Percentiles rank a stretch among this genome's conserved stretches.
Conservation (phyloP, 53 echinoderm and acorn worm species). For the Hippasteria phrygiana region DNA sequence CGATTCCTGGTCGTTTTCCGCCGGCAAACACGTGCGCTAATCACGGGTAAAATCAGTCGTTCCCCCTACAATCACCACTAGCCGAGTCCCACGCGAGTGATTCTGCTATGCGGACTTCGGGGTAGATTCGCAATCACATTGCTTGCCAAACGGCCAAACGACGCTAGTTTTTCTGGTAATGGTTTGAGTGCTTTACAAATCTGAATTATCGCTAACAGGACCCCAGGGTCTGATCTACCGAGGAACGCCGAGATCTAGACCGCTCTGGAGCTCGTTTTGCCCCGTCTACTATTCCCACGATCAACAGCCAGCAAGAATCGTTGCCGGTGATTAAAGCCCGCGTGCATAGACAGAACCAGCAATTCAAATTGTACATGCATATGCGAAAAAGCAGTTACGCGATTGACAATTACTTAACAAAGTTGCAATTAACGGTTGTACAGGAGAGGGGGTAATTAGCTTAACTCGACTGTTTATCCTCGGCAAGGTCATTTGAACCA, state of each 20-base stretch:
- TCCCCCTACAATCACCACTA: constrained; percentile 17
- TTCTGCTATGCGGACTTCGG: not conserved
- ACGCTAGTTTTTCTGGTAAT: constrained; percentile 35
- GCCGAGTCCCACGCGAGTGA: constrained; percentile 30
- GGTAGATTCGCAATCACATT: constrained; percentile 17
- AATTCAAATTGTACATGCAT: not conserved
- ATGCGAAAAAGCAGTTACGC: constrained; percentile 20
- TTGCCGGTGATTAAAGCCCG: constrained; percentile 15
- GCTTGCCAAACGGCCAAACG: constrained; percentile 22
- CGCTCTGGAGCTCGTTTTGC: constrained; percentile 32
- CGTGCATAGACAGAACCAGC: constrained; percentile 5
- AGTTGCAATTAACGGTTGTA: constrained; percentile 9
- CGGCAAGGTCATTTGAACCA: constrained; percentile 12
- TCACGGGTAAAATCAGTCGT: constrained; percentile 52
- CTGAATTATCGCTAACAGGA: constrained; percentile 51
- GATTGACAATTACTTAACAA: constrained; percentile 40
- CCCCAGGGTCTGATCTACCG: constrained; percentile 37
- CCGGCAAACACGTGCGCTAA: constrained; percentile 27
- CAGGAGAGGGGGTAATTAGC: not conserved
- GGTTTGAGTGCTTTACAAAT: constrained; percentile 66
- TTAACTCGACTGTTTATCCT: not conserved
- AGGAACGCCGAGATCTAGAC: constrained; percentile 22
- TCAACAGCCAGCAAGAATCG: constrained; percentile 3
- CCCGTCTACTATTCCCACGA: constrained; percentile 1
- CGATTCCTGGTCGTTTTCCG: constrained; percentile 3